Base-by-base conservation (phyloP, 2,888 invertebrate genomes). In the Baronia brevicornis region DNA sequence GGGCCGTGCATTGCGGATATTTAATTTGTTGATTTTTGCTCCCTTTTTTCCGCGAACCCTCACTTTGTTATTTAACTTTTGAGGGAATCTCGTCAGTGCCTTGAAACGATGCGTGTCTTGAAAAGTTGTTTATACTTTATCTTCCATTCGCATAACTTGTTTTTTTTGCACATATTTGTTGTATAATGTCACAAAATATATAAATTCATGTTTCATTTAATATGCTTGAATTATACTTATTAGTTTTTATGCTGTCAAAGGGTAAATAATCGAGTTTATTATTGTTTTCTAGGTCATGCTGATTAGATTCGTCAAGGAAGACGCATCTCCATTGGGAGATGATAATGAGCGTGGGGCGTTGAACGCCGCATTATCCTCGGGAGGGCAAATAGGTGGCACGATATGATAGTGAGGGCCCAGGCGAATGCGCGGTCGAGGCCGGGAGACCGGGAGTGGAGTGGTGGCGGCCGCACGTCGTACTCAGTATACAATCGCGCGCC, bases 401-500 rank as follows among this genome's bases (percentile, higher is more conserved):
- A 66, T 70, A 65, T 68, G 73, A 73, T 63, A 72, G 70, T 63
- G 56, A 63, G 70, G 68, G 66, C 60, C 65, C 45, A 54, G 50
- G 46, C 60, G 53, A 60, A 64, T n/a, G n/a, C 60, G 66, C 68
- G 69, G 60, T 60, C 74, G 75, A 71, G 77, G 75, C 66, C 69
- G 77, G 77, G 73, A 69, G 68, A 61, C 52, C 65, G 61, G 74
- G 78, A 75, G 69, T 60, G 68, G 67, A 65, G 72, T 67, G 59
- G 65, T 60, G 60, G 46, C 68, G 43, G 24, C 41, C 64, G 64
- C 65, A 55, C 54, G 57, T 54, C 66, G 58, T 60, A 63, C 50
- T 78, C 82, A 84, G 82, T 82, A 44, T 66, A 70, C 67, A 70
- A 64, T 68, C 75, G 78, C 73, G 66, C 80, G 79, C 62, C 70